Conservation (phyloP, 2,797 vertebrate genomes). For the Amblyraja radiata region DNA sequence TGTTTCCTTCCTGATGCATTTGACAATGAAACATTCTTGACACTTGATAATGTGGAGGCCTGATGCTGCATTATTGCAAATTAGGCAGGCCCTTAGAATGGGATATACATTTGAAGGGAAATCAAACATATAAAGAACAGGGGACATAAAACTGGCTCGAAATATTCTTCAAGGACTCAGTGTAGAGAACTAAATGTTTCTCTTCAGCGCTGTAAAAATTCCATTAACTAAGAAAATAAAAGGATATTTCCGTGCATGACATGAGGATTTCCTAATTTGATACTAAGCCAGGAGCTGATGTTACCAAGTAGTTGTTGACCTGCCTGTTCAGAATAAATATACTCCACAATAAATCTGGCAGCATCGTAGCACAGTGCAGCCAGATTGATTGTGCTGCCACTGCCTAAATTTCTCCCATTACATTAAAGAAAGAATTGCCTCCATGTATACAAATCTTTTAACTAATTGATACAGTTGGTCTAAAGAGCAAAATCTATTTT, state of each 20-base stretch:
- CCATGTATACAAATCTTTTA: background rate
- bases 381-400: background rate
- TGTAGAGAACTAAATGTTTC: too few species aligned
- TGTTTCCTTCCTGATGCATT: too few species aligned
- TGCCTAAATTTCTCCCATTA: slow-evolving; percentile 2
- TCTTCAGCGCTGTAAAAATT: too few species aligned
- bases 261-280: background rate
- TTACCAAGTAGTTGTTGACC: background rate
- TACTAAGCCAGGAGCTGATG: background rate
- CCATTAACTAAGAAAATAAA: background rate
- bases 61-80: too few species aligned
- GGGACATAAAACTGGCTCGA: too few species aligned
- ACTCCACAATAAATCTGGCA: background rate
- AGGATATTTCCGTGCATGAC: background rate
- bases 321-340: background rate
- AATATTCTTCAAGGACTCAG: too few species aligned
- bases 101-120: too few species aligned
- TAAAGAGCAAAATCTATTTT: background rate
- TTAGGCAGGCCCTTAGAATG: too few species aligned
- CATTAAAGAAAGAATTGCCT: background rate
- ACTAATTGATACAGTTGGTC: background rate
- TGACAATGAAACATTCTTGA: too few species aligned
- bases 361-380: background rate
- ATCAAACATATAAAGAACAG: too few species aligned
- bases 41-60: too few species aligned